Percentiles rank a stretch among this genome's conserved stretches.
Conservation (phyloP, 1,140 invertebrate genomes). For the Philopotamus ludificatus region DNA sequence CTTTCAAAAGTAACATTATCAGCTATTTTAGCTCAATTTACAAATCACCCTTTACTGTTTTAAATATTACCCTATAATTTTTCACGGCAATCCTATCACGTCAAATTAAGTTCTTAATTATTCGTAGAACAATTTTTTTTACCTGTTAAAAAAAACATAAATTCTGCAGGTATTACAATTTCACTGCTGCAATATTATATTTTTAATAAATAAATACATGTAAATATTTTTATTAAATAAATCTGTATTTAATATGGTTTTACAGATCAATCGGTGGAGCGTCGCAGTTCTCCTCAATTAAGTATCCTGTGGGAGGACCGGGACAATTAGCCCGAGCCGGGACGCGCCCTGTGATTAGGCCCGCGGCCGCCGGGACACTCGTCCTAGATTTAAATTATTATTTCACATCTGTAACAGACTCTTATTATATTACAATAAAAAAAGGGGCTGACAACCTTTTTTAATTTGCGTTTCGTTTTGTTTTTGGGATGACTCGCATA, state of each 20-base stretch:
- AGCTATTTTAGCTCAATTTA: no score
- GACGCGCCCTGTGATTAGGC: constrained; percentile 36
- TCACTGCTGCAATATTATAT: no score
- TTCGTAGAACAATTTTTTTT: no score
- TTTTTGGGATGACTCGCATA: background rate
- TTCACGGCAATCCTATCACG: no score
- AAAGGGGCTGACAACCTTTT: constrained; percentile 3
- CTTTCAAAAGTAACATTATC: no score
- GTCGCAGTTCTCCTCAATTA: constrained; percentile 22
- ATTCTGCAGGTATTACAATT: no score
- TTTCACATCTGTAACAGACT: constrained; percentile 22
- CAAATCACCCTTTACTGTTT: no score
- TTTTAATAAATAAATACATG: no score
- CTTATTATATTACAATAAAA: constrained; percentile 6
- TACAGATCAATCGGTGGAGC: constrained; percentile 2
- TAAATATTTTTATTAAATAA: no score
- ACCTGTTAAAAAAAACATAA: no score
- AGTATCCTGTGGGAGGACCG: constrained; percentile 30
- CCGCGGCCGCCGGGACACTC: constrained; percentile 26
- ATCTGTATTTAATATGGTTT: background rate
- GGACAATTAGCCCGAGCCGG: constrained; percentile 37
- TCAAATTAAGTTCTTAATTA: no score
- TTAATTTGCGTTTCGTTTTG: constrained; percentile 1
- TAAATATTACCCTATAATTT: no score
- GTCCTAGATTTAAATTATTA: constrained; percentile 38